Evolutionary conservation across 2,113 vertebrate species (phyloP).

Genomic region (Amphiprion percula): DNA sequence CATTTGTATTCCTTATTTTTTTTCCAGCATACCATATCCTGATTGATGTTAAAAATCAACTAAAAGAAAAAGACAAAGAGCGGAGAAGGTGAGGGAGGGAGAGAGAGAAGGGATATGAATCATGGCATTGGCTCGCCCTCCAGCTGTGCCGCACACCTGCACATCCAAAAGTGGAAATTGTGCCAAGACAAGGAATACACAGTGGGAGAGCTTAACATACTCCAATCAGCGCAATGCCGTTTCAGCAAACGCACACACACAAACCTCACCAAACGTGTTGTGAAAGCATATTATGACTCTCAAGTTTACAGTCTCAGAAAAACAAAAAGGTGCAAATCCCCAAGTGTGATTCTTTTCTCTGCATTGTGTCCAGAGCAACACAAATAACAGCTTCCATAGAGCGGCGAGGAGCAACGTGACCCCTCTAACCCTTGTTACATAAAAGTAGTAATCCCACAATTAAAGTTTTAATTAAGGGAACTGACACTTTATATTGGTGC

Average conservation of each 20-base stretch:
- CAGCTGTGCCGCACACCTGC: constrained; percentile 87
- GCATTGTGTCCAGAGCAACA: constrained; percentile 61
- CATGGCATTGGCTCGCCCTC: constrained; percentile 78
- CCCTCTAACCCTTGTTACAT: constrained; percentile 73
- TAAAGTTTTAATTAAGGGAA: constrained; percentile 87
- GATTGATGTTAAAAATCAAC: background rate
- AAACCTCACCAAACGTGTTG: constrained; percentile 30
- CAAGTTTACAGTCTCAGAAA: constrained; percentile 72
- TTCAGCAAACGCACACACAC: constrained; percentile 37
- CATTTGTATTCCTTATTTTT: too few species aligned
- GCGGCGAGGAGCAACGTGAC: constrained; percentile 61
- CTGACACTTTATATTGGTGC: constrained; percentile 83
- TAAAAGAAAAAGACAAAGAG: constrained; percentile 34
- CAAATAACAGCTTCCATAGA: constrained; percentile 70
- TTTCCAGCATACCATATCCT: background rate
- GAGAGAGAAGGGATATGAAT: constrained; percentile 69
- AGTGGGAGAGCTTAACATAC: constrained; percentile 46
- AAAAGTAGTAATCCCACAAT: constrained; percentile 83
- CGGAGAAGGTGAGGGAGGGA: background rate
- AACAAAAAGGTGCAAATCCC: constrained; percentile 70
- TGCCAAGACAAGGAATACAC: constrained; percentile 55
- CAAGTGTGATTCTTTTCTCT: constrained; percentile 44
- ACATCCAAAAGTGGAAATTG: constrained; percentile 68
- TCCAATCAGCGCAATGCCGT: constrained; percentile 49
- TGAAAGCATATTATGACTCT: constrained; percentile 59